Conservation (phyloP, 2,113 vertebrate genomes). For the Galbula dea region DNA sequence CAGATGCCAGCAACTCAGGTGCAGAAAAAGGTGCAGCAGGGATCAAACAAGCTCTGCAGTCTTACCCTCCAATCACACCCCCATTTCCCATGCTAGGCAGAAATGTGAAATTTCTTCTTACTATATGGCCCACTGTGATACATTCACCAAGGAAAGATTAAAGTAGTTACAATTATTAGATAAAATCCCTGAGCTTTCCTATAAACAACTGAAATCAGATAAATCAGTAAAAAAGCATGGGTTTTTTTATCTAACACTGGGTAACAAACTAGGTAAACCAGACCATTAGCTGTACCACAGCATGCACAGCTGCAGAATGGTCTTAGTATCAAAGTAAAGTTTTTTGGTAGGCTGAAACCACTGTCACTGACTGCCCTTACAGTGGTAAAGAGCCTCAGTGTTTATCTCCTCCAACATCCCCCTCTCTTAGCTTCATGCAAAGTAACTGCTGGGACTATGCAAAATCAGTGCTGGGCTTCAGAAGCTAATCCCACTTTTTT, state of each 20-base stretch:
- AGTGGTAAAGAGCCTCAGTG: not conserved
- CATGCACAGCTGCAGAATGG: fast-evolving
- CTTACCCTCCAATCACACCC: not conserved
- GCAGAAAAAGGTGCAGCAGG: not conserved
- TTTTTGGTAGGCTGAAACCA: not conserved
- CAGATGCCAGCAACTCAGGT: not conserved
- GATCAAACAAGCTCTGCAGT: not conserved
- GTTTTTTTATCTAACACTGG: not conserved
- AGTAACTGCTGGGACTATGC: not conserved
- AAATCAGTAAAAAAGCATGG: not conserved
- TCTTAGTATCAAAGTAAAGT: not conserved
- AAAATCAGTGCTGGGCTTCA: not conserved
- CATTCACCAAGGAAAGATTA: not conserved
- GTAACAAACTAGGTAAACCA: not conserved
- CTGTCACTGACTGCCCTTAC: not conserved
- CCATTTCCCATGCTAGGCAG: not conserved
- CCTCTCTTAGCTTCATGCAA: not conserved
- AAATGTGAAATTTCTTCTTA: not conserved
- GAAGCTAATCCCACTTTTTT: not conserved
- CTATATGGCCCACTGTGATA: not conserved
- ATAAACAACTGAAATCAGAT: not conserved
- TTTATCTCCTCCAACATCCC: not conserved
- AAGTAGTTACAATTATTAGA: not conserved
- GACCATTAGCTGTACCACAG: not conserved
- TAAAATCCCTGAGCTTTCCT: not conserved